Evolutionary conservation across 2,113 vertebrate species (phyloP), one percentile per base, ranked within the genome.

Genomic region (Martes martes): DNA sequence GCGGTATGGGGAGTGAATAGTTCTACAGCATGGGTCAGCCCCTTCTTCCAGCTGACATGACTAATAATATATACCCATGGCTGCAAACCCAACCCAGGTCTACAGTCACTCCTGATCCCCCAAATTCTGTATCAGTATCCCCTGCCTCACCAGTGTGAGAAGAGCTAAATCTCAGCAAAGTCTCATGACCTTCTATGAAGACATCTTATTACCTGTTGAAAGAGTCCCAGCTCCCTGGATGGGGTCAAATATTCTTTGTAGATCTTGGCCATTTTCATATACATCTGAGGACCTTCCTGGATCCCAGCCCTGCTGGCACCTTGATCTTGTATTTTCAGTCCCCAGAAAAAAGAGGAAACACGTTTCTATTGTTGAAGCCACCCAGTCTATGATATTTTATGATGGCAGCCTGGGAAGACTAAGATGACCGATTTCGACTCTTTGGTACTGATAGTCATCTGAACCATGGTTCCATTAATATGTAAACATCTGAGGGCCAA

Each of bases 1-100:
- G 52, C 0, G 74, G n/a, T 11, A n/a, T 1, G n/a, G 6, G 19
- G 23, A 89, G 3, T 18, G 61, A 82, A 39, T 36, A 79, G 11
- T 31, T 83, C 11, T 3, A 23, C 8, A 67, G 0, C 0, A 11
- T 36, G 2, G 39, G 4, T n/a, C 33, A 82, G 23, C 4, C 14
- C 31, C 61, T 96, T 69, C 28, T 69, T 81, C 4, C 15, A 50
- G 36, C 10, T 36, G 33, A 86, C 45, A 61, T 47, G 24, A 65
- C 31, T 63, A 82, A 57, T 13, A 47, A 57, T 13, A 47, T 6
- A n/a, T 5, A 65, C 28, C 4, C 26, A 1, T 28, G 31, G 26
- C 5, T 78, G 8, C 36, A 36, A 57, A 86, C 39, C 14, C 4
- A 16, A 31, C 63, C 63, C 19, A 78, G 79, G 19, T 55, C 67